A percentile compares a stretch with the other conserved stretches of the same genome.
Conservation (phyloP, 2,797 vertebrate genomes). For the Tokudaia muenninki region DNA sequence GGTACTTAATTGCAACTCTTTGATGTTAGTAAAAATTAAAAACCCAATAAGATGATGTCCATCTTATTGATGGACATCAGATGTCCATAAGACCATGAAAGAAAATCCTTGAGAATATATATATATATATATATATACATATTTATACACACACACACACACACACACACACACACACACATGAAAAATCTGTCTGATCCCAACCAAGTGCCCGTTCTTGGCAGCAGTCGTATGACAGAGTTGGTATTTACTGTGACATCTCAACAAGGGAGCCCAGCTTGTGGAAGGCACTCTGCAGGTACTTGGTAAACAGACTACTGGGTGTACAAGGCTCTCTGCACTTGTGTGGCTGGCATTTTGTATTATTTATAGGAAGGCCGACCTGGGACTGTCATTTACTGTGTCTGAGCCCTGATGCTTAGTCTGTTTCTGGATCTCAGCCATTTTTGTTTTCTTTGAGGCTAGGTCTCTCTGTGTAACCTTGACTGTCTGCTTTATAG, state of each 20-base stretch:
- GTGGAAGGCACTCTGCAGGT: not conserved
- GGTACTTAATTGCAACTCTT: conserved; percentile 47
- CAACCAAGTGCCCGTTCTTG: not conserved
- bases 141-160: no score
- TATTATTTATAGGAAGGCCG: not conserved
- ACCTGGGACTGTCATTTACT: not conserved
- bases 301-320: not conserved
- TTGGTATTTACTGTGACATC: not conserved
- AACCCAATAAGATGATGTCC: conserved; percentile 3
- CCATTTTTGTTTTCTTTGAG: not conserved
- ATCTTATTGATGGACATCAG: no score
- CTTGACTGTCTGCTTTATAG: not conserved
- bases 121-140: no score
- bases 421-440: not conserved
- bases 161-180: no score
- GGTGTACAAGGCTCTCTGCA: not conserved
- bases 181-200: not conserved
- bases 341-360: not conserved
- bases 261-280: not conserved
- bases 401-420: not conserved
- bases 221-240: not conserved
- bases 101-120: not conserved
- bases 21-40: conserved; percentile 61
- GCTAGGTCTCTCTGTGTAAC: not conserved
- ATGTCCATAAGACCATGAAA: not conserved